These are phyloP conservation scores for Latrodectus geometricus DNA, from an alignment of 1,140 invertebrate species.

Conservation along the genomic window DNA sequence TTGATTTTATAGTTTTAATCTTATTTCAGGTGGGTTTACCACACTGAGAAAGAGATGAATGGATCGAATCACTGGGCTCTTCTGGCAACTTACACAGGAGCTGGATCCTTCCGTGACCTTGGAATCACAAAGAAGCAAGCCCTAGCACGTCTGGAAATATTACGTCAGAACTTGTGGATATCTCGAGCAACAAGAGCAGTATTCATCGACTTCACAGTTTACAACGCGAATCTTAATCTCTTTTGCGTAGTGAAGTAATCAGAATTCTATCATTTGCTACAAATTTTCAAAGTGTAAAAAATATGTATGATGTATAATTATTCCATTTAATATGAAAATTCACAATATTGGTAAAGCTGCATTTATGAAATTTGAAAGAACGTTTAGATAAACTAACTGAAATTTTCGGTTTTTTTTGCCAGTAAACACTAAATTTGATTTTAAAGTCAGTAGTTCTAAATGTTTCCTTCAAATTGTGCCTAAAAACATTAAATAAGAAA, in stretches of 20 bases:
- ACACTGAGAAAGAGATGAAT: slow-evolving; percentile 69
- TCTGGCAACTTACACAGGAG: slow-evolving; percentile 73
- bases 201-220: slow-evolving; percentile 81
- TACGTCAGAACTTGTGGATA: slow-evolving; percentile 78
- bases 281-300: too few species aligned
- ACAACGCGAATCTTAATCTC: slow-evolving; percentile 82
- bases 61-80: slow-evolving; percentile 71
- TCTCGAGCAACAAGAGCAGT: slow-evolving; percentile 77
- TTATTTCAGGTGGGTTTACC: slow-evolving; percentile 68
- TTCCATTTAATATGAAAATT: too few species aligned
- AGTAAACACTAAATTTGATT: too few species aligned
- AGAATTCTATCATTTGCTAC: too few species aligned
- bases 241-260: slow-evolving; percentile 76
- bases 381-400: too few species aligned
- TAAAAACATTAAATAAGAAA: too few species aligned
- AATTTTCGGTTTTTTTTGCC: too few species aligned
- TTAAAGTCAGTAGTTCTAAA: too few species aligned
- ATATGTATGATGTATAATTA: too few species aligned
- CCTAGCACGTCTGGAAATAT: slow-evolving; percentile 69
- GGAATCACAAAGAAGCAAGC: slow-evolving; percentile 69
- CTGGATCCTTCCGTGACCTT: slow-evolving; percentile 73
- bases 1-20: not conserved
- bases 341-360: too few species aligned
- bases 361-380: too few species aligned
- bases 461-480: too few species aligned